Base-by-base conservation (phyloP, 2,113 vertebrate species). In the Brachyhypopomus occidentalis region DNA sequence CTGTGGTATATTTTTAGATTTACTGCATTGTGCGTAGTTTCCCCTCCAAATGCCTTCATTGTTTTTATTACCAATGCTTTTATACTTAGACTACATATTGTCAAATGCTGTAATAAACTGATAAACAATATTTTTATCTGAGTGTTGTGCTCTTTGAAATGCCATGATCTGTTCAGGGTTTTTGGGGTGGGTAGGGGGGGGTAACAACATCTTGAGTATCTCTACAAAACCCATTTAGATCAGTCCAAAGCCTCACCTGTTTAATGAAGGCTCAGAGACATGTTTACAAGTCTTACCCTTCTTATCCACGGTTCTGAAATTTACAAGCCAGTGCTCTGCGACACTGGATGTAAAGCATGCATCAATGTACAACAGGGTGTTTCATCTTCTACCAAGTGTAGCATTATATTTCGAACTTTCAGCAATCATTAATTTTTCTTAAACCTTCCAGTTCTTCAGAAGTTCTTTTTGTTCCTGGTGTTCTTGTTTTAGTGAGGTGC, bases 71-170 rank as follows among this genome's bases (percentile, higher is more conserved):
- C 45, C 56, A 79, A 62, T 48, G 17, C 56, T 62, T 79, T 79
- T 60, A 48, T 72, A 72, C 38, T 72, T 34, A 60, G 59, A 27
- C n/a, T n/a, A 45, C 30, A 14, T 59, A 27, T 20, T 41, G 30
- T 27, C 4, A 45, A 60, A 62, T 41, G 55, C 36, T 79, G 22
- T 55, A 79, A 71, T 79, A 79, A 79, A 41, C 41, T 41, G 41
- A 79, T 22, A 14, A 30, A 30, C 30, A 30, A 2, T 72, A 71
- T 71, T 71, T 52, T 71, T 70, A 72, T 72, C 67, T 25, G 66
- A 60, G 25, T 30, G 23, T 23, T n/a, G 27, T 2, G 17, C 36
- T 60, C 30, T 23, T 36, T 56, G 48, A 20, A 38, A 7, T 58
- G n/a, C 14, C 3, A 17, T 41, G 16, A 14, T 59, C 25, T 79